Base-by-base conservation (phyloP, 2,888 invertebrate species). In the Zygaena filipendulae region DNA sequence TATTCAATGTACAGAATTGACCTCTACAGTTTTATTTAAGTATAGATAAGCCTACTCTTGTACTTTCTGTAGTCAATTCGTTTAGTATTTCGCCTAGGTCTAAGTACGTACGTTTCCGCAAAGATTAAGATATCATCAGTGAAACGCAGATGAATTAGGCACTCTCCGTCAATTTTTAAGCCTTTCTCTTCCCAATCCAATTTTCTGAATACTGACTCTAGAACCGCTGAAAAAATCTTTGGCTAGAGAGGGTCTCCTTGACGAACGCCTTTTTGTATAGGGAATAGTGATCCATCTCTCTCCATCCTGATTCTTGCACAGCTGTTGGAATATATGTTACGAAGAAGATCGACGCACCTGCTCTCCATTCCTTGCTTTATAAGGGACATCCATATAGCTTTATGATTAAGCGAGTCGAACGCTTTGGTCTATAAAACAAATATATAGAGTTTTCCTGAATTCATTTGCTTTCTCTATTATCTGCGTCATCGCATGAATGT, bases 361-460 rank as follows among this genome's bases (percentile, higher is more conserved):
- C 11, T 26, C 8, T 16, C 16, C 7, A 40, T 13, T 10, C 31
- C 35, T 35, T 33, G 36, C 21, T 38, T 27, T 31, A 21, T 10
- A 7, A 41, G 30, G 25, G 30, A n/a, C 19, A 29, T 9, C 31
- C 23, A 32, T 16, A 32, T 32, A 3, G 29, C 23, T 12, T 32
- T 26, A 8, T 23, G 26, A n/a, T 27, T 8, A 19, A 32, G n/a
- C 18, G 26, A 35, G 19, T 32, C 32, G 22, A 35, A 32, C 1
- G 29, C 29, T 18, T 35, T 35, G 32, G 19, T 35, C 35, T 24
- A 35, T 24, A 23, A 33, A 29, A 9, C 34, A 34, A 11, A 34
- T 33, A 28, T 28, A 32, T 16, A 33, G 6, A 3, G 21, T 32
- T 11, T 18, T 24, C 8, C 11, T 5, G 8, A 27, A 32, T 16